Evolutionary conservation across 1,140 invertebrate species (phyloP), one percentile per base, ranked within the genome.

Genomic region (Drosophila kohkoa): DNA sequence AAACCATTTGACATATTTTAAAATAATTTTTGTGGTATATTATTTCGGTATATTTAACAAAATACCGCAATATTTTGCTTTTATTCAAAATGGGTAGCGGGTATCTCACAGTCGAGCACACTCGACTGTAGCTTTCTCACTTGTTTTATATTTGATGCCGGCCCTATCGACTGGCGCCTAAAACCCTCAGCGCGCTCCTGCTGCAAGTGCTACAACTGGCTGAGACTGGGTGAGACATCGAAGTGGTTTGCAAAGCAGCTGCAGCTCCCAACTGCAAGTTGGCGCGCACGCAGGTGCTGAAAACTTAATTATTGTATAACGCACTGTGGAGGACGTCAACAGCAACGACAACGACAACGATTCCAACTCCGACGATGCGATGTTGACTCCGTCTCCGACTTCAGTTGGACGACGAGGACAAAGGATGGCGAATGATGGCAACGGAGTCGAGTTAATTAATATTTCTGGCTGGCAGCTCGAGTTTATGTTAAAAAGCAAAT

Each of bases 221-320:
- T n/a, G n/a, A n/a, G n/a, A n/a, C n/a, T 30, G 43, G 20, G 3
- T 25, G 3, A 11, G 41, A 20, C 43, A 32, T 52, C 49, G n/a
- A 16, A 60, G 25, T 38, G 32, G 49, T 11, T 32, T 48, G 46
- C 51, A 54, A 43, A 64, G 11, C 51, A 30, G 28, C 51, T 54
- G 6, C 54, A 20, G 35, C 35, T 57, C 35, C 4, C 54, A 57
- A 73, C 74, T 83, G 45, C 83, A 75, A 65, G 46, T 72, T 68
- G 64, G 79, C 66, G 52, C 75, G 67, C 77, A 88, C 80, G 83
- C 83, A 88, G 83, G 83, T 88, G 83, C 85, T 88, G 85, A 88
- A 88, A 89, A 88, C 85, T 88, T 88, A 88, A 88, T 88, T 88
- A 88, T 87, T 87, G 83, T 87, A 87, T 87, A 87, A 87, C 83